Base-by-base conservation (phyloP, 2,888 invertebrate genomes). In the Mythimna albipuncta region DNA sequence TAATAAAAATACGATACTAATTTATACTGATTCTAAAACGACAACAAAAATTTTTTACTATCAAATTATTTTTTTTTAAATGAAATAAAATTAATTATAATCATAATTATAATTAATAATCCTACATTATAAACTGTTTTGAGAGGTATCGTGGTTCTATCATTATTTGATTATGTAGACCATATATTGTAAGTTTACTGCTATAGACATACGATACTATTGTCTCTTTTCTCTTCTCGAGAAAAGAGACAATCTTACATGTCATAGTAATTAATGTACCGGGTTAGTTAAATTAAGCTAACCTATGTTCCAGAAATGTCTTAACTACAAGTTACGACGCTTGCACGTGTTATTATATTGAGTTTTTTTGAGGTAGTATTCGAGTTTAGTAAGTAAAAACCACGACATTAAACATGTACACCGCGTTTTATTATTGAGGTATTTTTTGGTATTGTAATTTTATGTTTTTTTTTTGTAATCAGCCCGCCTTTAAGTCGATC, bases 101-200 rank as follows among this genome's bases (percentile, higher is more conserved):
- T 55, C 2, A 55, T 55, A 52, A 58, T 72, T 61, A 21, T 52
- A 54, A 68, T 50, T 41, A 66, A 69, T 57, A 80, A 67, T 62
- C 59, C 44, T 75, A 74, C 38, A 67, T 67, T 54, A 41, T 54
- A 50, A 63, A 71, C 54, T 67, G 72, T 54, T 77, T 75, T 71
- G 63, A 82, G 84, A 84, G 84, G 84, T 85, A 85, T 81, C 69
- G 73, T 73, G 83, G 85, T 85, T 85, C 50, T 78, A 64, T 71
- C 35, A 70, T 59, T 81, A 75, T 11, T 64, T 73, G 59, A 59
- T 63, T 63, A 77, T 44, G 54, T 65, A 70, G 55, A 68, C 68
- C 26, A 58, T 75, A 67, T 63, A 72, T 64, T 72, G 50, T 71
- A 71, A 64, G 50, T 64, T 72, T 59, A 62, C 57, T 64, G 64